Conservation (phyloP, 2,113 vertebrate species). For the Micronycteris hirsuta region DNA sequence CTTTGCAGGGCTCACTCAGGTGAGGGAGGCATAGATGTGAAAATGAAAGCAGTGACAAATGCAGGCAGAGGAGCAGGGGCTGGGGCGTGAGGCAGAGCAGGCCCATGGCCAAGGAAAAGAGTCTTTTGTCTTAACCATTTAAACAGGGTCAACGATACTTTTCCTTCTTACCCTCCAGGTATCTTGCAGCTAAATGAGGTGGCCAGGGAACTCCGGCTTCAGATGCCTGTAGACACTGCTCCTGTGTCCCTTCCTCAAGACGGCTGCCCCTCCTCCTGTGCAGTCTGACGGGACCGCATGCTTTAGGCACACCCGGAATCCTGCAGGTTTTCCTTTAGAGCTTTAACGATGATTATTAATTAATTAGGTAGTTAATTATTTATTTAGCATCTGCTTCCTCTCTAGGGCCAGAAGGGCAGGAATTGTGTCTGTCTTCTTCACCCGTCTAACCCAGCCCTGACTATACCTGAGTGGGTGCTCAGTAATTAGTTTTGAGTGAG, state of each 20-base stretch:
- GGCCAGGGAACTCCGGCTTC: not conserved
- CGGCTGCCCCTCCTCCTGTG: not conserved
- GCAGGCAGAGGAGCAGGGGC: too few species aligned
- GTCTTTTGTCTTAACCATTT: not conserved
- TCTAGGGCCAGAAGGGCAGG: not conserved
- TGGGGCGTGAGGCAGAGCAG: not conserved
- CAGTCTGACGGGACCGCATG: too few species aligned
- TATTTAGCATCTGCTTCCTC: constrained; percentile 12
- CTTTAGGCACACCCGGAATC: not conserved
- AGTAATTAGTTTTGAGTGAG: not conserved
- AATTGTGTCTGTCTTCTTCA: not conserved
- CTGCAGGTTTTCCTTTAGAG: not conserved
- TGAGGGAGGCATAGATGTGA: not conserved
- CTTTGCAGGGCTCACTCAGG: not conserved
- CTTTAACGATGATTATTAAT: not conserved
- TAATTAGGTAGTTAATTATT: not conserved
- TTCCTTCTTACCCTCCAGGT: not conserved
- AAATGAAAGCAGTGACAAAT: not conserved
- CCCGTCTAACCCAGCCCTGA: not conserved
- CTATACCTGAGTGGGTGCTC: not conserved
- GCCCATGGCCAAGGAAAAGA: not conserved
- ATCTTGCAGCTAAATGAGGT: not conserved
- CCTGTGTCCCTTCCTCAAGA: not conserved
- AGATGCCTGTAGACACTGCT: not conserved
- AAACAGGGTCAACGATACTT: not conserved